These are phyloP conservation scores for Callinectes sapidus DNA, from an alignment of 2,888 invertebrate species.

Conservation along the genomic window DNA sequence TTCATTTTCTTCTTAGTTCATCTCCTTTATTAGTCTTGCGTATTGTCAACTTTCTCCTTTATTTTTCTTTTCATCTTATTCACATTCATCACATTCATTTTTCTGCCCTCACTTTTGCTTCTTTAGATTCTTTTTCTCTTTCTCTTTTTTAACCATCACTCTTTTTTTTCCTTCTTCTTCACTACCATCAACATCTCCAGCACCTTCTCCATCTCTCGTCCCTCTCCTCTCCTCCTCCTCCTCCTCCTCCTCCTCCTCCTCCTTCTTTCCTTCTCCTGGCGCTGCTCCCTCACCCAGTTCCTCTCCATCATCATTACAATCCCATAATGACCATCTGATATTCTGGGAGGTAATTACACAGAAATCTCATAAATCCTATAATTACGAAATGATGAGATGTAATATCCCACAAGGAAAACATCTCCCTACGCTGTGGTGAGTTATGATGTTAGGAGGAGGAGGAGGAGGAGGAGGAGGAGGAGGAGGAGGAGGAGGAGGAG, in stretches of 20 bases:
- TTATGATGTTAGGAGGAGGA: slow-evolving; percentile 41
- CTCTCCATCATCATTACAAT: slow-evolving; percentile 68
- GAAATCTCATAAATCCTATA: slow-evolving; percentile 64
- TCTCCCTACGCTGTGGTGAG: slow-evolving; percentile 54
- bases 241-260: slow-evolving; percentile 28
- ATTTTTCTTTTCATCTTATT: neutral
- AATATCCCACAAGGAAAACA: slow-evolving; percentile 64
- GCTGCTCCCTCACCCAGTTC: slow-evolving; percentile 18
- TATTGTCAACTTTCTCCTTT: neutral
- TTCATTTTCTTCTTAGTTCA: neutral
- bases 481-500: slow-evolving; percentile 14
- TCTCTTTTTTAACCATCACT: neutral
- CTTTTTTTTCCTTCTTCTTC: neutral
- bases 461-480: slow-evolving; percentile 2
- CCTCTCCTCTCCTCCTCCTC: slow-evolving; percentile 5
- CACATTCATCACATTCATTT: no score
- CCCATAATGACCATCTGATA: slow-evolving; percentile 68
- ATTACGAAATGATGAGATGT: slow-evolving; percentile 66
- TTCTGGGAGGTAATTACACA: slow-evolving; percentile 66
- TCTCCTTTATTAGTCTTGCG: neutral
- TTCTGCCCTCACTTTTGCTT: no score
- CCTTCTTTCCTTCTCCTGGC: slow-evolving; percentile 1
- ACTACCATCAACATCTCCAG: neutral
- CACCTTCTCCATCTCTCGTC: neutral
- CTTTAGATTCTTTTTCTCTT: neutral